These are phyloP conservation scores for Centruroides vittatus DNA, from an alignment of 1,140 invertebrate species.

Conservation along the genomic window DNA sequence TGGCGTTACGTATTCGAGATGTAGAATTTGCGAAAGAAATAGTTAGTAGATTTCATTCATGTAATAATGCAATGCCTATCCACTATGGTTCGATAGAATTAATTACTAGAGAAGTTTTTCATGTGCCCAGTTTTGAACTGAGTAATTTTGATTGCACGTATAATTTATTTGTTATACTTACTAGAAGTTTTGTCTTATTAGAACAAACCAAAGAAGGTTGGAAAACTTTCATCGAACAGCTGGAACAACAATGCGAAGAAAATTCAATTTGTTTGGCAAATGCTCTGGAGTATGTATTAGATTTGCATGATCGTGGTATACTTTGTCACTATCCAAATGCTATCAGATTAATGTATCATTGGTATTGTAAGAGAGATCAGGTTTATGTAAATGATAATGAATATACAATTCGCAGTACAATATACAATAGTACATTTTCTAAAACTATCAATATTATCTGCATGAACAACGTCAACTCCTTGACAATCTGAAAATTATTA, in stretches of 20 bases:
- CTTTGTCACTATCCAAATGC: conserved; percentile 1
- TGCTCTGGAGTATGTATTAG: not conserved
- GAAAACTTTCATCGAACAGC: not conserved
- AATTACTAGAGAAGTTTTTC: not conserved
- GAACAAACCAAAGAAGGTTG: not conserved
- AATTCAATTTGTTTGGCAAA: not conserved
- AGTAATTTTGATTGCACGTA: conserved; percentile 4
- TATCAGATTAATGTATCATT: not conserved
- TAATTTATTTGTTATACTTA: conserved; percentile 2
- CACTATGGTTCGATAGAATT: not conserved
- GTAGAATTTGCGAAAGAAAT: not conserved
- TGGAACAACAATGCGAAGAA: not conserved
- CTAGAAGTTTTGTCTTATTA: conserved; percentile 1
- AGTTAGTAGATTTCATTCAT: conserved; percentile 1
- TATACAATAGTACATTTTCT: conserved; percentile 85
- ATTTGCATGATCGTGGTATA: conserved; percentile 3
- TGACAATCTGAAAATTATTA: conserved; percentile 22
- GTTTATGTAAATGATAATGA: conserved; percentile 10
- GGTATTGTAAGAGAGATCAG: not conserved
- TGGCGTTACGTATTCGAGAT: not conserved
- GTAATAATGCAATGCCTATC: not conserved
- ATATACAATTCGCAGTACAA: conserved; percentile 18
- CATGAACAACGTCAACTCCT: conserved; percentile 47
- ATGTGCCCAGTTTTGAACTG: not conserved
- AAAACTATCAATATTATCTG: conserved; percentile 77